Base-by-base conservation (phyloP, 2,888 invertebrate genomes). In the Xestia xanthographa region DNA sequence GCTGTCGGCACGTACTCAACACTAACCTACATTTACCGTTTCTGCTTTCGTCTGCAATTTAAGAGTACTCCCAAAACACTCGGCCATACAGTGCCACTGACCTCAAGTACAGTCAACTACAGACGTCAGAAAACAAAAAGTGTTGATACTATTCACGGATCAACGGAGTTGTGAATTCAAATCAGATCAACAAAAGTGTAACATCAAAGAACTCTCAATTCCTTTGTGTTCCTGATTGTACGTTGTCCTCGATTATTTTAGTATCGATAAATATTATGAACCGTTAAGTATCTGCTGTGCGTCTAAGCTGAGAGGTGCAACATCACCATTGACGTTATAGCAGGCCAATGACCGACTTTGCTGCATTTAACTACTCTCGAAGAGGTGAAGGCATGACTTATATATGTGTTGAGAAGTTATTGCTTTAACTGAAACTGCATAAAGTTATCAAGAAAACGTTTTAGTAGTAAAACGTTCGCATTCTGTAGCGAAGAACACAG, bases 261-360 rank as follows among this genome's bases (percentile, higher is more conserved):
- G 84, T 85, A 74, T 74, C 79, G 79, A 80, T 82, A 85, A 85
- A 85, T 84, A 83, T 82, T 80, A 82, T 79, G 79, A 75, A 77
- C 62, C 70, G 69, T 85, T 83, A 76, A 83, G 79, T 83, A 84
- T 86, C 81, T 85, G 82, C 72, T 78, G 86, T 79, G 85, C 77
- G 70, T 84, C 80, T 87, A 81, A 78, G 78, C 73, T 72, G 70
- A 83, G 86, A 88, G 84, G 85, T 92, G 92, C 89, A 92, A 84
- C 87, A 88, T 87, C 84, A 71, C 82, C 84, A 89, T 89, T 94
- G 94, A 94, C 94, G 94, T 94, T 94, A 93, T 77, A 77, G 73
- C 68, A 80, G 91, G 91, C 90, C 92, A 87, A 72, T 87, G 92
- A 85, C 91, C 92, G 90, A 86, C 77, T 87, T 85, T 67, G 81